These are phyloP conservation scores for Amblyjoppa proteus DNA, from an alignment of 2,888 invertebrate genomes.

Conservation along the genomic window DNA sequence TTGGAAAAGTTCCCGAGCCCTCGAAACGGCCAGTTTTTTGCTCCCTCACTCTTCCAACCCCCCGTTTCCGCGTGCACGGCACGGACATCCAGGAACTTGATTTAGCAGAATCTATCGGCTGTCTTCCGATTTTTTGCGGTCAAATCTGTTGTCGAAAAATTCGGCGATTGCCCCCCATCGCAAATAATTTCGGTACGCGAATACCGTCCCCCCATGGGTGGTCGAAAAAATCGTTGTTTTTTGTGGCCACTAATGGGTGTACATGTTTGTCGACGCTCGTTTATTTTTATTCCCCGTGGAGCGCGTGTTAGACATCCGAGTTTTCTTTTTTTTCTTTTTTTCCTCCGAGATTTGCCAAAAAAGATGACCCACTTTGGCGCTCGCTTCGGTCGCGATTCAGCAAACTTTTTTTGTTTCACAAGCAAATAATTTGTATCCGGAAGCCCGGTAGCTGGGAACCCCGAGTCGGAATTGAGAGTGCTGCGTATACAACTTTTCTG, in stretches of 20 bases:
- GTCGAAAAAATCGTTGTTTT: background rate
- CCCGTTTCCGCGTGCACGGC: constrained; percentile 2
- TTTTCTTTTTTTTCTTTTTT: background rate
- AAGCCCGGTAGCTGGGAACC: background rate
- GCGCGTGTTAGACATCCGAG: background rate
- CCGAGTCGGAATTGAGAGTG: constrained; percentile 13
- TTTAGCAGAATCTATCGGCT: constrained; percentile 34
- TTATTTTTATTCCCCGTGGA: background rate
- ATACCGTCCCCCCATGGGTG: background rate
- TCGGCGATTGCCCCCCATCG: background rate
- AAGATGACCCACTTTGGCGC: background rate
- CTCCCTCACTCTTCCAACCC: constrained; percentile 12
- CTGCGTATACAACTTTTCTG: constrained; percentile 9
- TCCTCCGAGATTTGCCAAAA: background rate
- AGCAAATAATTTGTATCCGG: constrained; percentile 13
- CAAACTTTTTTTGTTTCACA: constrained; percentile 17
- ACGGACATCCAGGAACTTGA: constrained; percentile 49
- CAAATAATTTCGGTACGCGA: background rate
- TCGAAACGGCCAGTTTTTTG: constrained; percentile 37
- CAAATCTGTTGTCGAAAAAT: constrained; percentile 1
- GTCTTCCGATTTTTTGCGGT: constrained; percentile 31
- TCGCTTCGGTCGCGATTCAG: background rate
- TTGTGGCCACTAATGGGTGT: background rate
- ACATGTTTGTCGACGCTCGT: background rate
- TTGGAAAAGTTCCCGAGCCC: constrained; percentile 77